Evolutionary conservation across 2,888 invertebrate species (phyloP).

Genomic region (Dione vanillae): DNA sequence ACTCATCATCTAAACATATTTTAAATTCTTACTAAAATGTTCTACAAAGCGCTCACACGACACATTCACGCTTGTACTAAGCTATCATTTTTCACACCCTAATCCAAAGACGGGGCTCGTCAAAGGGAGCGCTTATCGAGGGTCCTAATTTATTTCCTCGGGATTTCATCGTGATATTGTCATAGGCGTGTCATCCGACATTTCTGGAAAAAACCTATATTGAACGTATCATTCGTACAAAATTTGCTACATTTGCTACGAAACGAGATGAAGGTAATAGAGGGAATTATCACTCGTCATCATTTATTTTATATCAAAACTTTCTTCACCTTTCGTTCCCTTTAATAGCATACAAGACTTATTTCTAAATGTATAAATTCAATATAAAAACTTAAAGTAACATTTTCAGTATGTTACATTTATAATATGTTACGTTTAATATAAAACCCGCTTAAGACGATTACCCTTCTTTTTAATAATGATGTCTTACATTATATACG

Average conservation of each 20-base stretch:
- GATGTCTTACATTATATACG: too few species aligned
- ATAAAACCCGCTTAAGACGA: too few species aligned
- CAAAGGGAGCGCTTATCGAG: slow-evolving; percentile 82
- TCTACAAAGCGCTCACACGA: slow-evolving; percentile 61
- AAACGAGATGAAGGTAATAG: slow-evolving; percentile 19
- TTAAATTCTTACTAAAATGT: slow-evolving; percentile 37
- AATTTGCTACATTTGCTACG: slow-evolving; percentile 31
- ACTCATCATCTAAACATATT: slow-evolving; percentile 20
- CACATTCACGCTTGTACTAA: slow-evolving; percentile 57
- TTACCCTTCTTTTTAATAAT: too few species aligned
- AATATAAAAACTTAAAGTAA: too few species aligned
- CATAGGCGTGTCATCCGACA: slow-evolving; percentile 60
- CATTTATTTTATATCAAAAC: slow-evolving; percentile 12
- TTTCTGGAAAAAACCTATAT: slow-evolving; percentile 40
- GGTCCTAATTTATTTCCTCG: slow-evolving; percentile 77
- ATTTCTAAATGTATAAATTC: too few species aligned
- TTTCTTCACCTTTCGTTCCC: not conserved
- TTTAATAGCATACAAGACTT: too few species aligned
- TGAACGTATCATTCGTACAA: slow-evolving; percentile 35
- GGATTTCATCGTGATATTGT: slow-evolving; percentile 75
- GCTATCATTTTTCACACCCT: slow-evolving; percentile 82
- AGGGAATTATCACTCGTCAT: slow-evolving; percentile 14
- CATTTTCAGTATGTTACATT: too few species aligned
- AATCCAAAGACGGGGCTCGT: slow-evolving; percentile 80
- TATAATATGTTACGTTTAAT: too few species aligned